Evolutionary conservation across 1,140 invertebrate species (phyloP).

Genomic region (Solenopsis fugax): DNA sequence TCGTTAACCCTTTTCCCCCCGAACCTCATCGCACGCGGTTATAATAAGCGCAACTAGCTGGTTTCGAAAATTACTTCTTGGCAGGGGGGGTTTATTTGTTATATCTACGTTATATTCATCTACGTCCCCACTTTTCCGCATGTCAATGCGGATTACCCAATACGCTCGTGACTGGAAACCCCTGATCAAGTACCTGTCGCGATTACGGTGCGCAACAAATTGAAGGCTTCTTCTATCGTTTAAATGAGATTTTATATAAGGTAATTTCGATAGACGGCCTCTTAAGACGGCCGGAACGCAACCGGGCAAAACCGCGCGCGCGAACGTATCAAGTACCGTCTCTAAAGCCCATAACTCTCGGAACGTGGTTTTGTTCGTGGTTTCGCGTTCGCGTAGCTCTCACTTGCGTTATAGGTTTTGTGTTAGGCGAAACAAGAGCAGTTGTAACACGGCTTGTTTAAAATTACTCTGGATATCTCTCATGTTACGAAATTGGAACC

Average conservation of each 20-base stretch:
- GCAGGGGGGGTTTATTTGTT: conserved; percentile 35
- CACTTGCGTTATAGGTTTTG: not conserved
- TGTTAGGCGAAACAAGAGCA: not conserved
- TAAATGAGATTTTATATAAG: conserved; percentile 52
- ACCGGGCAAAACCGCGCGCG: not conserved
- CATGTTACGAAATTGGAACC: conserved; percentile 15
- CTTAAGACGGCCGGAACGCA: not conserved
- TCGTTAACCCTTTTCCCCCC: conserved; percentile 37
- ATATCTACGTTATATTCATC: conserved; percentile 1
- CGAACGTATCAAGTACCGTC: conserved; percentile 30
- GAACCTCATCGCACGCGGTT: not conserved
- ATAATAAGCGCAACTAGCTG: conserved; percentile 27
- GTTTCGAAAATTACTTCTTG: conserved; percentile 51
- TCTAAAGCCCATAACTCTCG: conserved; percentile 20
- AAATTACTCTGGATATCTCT: conserved; percentile 17
- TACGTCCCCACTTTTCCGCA: conserved; percentile 27
- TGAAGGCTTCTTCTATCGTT: conserved; percentile 25
- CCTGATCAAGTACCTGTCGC: conserved; percentile 14
- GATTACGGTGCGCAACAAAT: conserved; percentile 39
- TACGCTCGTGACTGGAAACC: conserved; percentile 37
- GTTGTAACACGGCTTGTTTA: not conserved
- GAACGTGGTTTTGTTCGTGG: conserved; percentile 11
- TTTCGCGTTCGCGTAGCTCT: conserved; percentile 5
- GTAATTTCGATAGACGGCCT: conserved; percentile 12
- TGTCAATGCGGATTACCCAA: conserved; percentile 41